Evolutionary conservation across 2,113 vertebrate genomes (phyloP), one percentile per base, ranked within the genome.

Genomic region (Glaucomys volans): DNA sequence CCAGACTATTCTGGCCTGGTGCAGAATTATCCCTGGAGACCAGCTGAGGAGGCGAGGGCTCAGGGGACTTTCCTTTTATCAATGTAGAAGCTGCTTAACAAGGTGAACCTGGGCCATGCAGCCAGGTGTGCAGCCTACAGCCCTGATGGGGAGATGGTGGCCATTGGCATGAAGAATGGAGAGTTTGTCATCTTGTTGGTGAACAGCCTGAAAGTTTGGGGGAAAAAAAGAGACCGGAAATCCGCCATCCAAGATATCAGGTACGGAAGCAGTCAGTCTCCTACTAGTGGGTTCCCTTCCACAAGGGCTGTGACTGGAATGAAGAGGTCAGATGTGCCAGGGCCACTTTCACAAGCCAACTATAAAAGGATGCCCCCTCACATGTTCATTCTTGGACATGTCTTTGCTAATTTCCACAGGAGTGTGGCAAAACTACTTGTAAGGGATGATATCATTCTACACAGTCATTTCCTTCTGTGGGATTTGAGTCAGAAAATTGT

Each of bases 121-220:
- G 99, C 99, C 7, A 99, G 99, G 96, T 99, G 99, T 77, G 99
- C 99, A 0, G 98, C 98, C 0, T 99, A 99, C 95, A 99, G 99
- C 92, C 99, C 99, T 0, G 99, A 99, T 0, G 99, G 99, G 0
- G 99, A 99, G 88, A 99, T 99, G 99, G 99, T 99, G 16, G 99
- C 99, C 32, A 99, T 99, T 17, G 99, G 99, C 76, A 99, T 99
- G 99, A 99, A 99, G 98, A 99, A 99, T 0, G 99, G 99, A 1
- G 99, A 99, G 97, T 99, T 99, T 89, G 98, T 99, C 47, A 80
- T 99, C 86, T 98, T 99, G 94, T 98, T 99, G 59, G 99, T 99
- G 75, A 99, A 99, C 97, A 99, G 99, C 30, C 99, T 99, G 54
- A 99, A 99, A 57, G 98, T 99, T 2, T 99, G 99, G 99, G 99